These are phyloP conservation scores for Mus minutoides DNA, from an alignment of 2,797 vertebrate species.

Conservation along the genomic window DNA sequence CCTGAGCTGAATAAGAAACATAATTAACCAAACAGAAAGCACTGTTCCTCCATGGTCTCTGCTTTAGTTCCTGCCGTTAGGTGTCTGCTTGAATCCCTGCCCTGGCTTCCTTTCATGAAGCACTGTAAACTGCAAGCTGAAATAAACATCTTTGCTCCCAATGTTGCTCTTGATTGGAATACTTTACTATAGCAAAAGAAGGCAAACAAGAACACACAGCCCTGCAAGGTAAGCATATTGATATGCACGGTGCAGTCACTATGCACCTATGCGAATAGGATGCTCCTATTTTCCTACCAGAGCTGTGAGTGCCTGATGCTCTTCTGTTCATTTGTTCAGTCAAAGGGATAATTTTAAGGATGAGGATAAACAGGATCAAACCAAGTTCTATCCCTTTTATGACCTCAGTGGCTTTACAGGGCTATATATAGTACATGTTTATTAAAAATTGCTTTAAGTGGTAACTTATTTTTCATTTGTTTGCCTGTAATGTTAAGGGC, in stretches of 20 bases:
- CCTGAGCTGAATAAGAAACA: neutral
- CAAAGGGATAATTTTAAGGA: neutral
- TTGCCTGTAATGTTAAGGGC: rapidly evolving
- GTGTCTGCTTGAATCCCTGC: neutral
- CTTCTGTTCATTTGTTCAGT: neutral
- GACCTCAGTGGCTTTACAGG: neutral
- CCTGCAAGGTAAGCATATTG: neutral
- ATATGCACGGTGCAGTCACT: neutral
- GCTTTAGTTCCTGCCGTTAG: neutral
- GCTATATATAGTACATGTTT: neutral
- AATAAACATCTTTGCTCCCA: neutral
- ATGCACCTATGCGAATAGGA: neutral
- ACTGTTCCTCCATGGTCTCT: neutral
- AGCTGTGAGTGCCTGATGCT: neutral
- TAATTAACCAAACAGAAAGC: neutral
- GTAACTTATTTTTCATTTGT: neutral
- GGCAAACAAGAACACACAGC: neutral
- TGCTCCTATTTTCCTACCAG: neutral
- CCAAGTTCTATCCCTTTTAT: neutral
- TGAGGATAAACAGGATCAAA: neutral
- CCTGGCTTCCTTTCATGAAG: neutral
- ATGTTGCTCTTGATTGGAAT: neutral
- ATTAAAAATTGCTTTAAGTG: neutral
- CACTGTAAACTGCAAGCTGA: neutral
- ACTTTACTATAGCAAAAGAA: neutral